Base-by-base conservation (phyloP, 2,113 vertebrate species). In the Eulemur rufifrons region DNA sequence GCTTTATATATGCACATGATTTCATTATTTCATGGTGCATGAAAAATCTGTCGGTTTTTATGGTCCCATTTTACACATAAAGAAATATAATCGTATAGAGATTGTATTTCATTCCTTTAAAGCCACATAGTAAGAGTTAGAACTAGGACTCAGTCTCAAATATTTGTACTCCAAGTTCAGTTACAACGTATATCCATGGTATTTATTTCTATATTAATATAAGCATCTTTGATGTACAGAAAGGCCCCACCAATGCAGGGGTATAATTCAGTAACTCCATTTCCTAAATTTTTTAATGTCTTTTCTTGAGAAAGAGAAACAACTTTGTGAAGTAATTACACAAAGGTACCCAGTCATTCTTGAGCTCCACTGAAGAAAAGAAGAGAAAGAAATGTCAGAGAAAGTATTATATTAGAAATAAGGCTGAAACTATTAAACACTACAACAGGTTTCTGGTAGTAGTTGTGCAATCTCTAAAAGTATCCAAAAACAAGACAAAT, bases 271-370 rank as follows among this genome's bases (percentile, higher is more conserved):
- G 34, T 77, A 92, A 66, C 21, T 78, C 32, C 9, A 29, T 84
- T 91, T 94, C 34, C 50, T 47, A 81, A 81, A 69, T 64, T 42
- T 68, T 54, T 71, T 56, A 23, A 54, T 39, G 17, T 78, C 64
- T 71, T n/a, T 76, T 81, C 71, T 81, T 88, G 18, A 73, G 34
- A n/a, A 94, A 90, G n/a, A 90, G 63, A 96, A 84, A 77, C 34
- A 34, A 64, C 64, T 69, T 87, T 2, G 1, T 74, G 73, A 92
- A 94, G 32, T 83, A 50, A 64, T 63, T 74, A 64, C 6, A 69
- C 12, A 59, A 52, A 68, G 74, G 88, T 59, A 42, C 3, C 32
- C 32, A 21, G 52, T 29, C 29, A 14, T 87, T 86, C 73, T 68
- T 29, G 66, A 50, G 39, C n/a, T 82, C 50, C 27, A 74, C 15